Conservation (phyloP, 1,140 invertebrate species). For the Colletes gigas region DNA sequence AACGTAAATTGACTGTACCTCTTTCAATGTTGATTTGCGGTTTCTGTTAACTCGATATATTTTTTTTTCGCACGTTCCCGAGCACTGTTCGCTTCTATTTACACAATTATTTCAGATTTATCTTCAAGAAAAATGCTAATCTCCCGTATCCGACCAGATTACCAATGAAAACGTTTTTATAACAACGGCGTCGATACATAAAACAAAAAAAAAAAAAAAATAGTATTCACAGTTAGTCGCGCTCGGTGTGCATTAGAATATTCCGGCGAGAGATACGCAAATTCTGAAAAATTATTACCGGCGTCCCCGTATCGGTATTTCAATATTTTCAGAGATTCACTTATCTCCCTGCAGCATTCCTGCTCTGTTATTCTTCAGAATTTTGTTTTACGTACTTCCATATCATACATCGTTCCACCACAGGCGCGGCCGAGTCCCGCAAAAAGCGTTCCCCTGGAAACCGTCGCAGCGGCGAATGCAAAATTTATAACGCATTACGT, state of each 20-base stretch:
- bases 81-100: background rate
- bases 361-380: slow-evolving; percentile 48
- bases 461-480: slow-evolving; percentile 20
- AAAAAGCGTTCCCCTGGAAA: slow-evolving; percentile 35
- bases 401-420: slow-evolving; percentile 26
- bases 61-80: no score
- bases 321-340: slow-evolving; percentile 54
- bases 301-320: slow-evolving; percentile 40
- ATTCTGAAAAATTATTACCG: slow-evolving; percentile 36
- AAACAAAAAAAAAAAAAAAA: no score
- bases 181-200: background rate
- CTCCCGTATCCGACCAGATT: background rate
- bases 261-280: slow-evolving; percentile 23
- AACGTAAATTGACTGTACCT: background rate
- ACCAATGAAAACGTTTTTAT: background rate
- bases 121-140: background rate
- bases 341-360: slow-evolving; percentile 45
- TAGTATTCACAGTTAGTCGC: background rate
- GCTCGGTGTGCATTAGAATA: slow-evolving; percentile 7
- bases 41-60: background rate
- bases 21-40: background rate
- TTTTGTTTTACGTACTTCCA: slow-evolving; percentile 44
- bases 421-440: slow-evolving; percentile 16
- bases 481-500: slow-evolving; percentile 48
- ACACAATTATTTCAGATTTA: background rate